Conservation (phyloP, 2,888 invertebrate genomes). For the Dascillus cervinus region DNA sequence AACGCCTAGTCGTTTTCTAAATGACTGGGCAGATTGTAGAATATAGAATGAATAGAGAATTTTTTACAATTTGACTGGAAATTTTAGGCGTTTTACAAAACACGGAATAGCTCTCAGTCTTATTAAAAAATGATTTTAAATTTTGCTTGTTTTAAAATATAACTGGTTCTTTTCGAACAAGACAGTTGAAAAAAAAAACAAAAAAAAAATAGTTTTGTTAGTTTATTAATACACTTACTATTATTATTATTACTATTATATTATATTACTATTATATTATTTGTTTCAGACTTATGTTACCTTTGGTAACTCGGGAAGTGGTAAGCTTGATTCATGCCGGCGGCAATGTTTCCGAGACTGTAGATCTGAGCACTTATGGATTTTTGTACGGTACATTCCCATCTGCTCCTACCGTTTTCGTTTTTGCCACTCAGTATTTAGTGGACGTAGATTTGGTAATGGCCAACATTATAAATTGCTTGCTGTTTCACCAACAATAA, state of each 20-base stretch:
- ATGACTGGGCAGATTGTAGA: no score
- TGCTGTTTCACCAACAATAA: neutral
- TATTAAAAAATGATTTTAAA: no score
- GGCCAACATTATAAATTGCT: conserved; percentile 8
- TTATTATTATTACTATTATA: neutral
- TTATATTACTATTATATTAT: conserved; percentile 8
- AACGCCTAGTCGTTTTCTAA: no score
- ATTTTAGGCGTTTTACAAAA: no score
- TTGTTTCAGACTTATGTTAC: conserved; percentile 61
- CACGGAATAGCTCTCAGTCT: no score
- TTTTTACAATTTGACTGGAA: no score
- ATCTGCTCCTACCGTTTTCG: conserved; percentile 92
- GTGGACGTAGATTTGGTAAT: conserved; percentile 79
- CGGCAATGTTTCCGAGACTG: conserved; percentile 62
- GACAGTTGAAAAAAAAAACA: no score
- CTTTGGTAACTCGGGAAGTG: conserved; percentile 79
- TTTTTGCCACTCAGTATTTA: conserved; percentile 83
- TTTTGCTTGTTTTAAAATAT: no score
- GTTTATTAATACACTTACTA: no score
- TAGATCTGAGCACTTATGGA: conserved; percentile 82
- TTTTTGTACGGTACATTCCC: conserved; percentile 96
- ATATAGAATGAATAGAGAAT: no score
- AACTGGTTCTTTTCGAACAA: no score
- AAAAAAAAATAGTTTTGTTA: no score
- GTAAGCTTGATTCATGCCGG: conserved; percentile 69